Evolutionary conservation across 2,888 invertebrate species (phyloP).

Genomic region (Drosophila peninsularis): DNA sequence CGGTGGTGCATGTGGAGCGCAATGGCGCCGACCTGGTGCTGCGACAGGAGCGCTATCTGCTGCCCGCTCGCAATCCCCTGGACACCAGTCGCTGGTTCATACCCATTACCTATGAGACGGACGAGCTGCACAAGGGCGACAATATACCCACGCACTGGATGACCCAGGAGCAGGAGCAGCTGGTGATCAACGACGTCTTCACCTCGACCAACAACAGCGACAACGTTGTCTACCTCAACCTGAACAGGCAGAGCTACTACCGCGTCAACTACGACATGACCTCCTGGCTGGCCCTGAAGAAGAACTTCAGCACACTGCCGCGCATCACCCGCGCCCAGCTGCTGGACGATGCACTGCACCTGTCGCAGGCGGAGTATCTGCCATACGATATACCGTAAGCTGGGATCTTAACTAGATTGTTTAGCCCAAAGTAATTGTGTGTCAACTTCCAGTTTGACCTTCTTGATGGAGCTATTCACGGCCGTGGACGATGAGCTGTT

Average conservation of each 20-base stretch:
- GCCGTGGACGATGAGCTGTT: slow-evolving; percentile 87
- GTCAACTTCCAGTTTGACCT: slow-evolving; percentile 79
- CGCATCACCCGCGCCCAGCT: slow-evolving; percentile 88
- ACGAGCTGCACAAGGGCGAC: slow-evolving; percentile 76
- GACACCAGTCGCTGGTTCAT: slow-evolving; percentile 83
- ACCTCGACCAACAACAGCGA: slow-evolving; percentile 70
- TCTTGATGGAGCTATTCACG: slow-evolving; percentile 85
- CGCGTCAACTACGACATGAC: slow-evolving; percentile 88
- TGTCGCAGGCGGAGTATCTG: slow-evolving; percentile 86
- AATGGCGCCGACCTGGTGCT: slow-evolving; percentile 81
- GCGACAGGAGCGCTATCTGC: slow-evolving; percentile 81
- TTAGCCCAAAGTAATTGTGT: background rate
- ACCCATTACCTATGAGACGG: slow-evolving; percentile 83
- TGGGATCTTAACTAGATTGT: rapidly evolving
- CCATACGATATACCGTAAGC: slow-evolving; percentile 86
- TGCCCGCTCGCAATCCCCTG: slow-evolving; percentile 78
- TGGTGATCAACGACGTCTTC: slow-evolving; percentile 81
- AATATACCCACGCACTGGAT: slow-evolving; percentile 84
- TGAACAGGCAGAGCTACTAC: slow-evolving; percentile 87
- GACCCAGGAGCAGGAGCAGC: slow-evolving; percentile 73
- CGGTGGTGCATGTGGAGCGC: slow-evolving; percentile 87
- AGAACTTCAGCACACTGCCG: slow-evolving; percentile 86
- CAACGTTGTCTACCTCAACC: slow-evolving; percentile 83
- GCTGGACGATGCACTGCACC: slow-evolving; percentile 88
- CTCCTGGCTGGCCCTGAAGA: slow-evolving; percentile 87